These are phyloP conservation scores for Molothrus aeneus DNA, from an alignment of 2,797 vertebrate genomes.

Conservation along the genomic window DNA sequence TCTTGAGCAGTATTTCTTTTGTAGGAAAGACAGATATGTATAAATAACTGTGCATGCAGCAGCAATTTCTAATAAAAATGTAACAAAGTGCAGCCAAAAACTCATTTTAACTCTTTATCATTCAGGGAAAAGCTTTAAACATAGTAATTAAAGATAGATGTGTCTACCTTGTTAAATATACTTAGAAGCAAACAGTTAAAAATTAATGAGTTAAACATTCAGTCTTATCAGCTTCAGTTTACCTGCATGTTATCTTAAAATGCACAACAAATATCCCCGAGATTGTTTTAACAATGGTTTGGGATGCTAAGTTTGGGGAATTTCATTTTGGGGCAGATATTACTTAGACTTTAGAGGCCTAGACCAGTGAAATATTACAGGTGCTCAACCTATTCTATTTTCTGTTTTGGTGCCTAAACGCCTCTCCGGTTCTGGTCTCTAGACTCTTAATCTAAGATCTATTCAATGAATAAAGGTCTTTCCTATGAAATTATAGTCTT, in stretches of 20 bases:
- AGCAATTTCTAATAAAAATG: background rate
- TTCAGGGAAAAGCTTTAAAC: background rate
- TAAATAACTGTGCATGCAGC: background rate
- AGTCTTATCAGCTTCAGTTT: background rate
- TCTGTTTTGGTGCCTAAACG: background rate
- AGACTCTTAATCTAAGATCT: background rate
- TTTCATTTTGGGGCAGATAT: background rate
- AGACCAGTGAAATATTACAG: background rate
- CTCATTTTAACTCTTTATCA: background rate
- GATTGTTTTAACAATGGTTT: background rate
- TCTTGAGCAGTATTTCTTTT: background rate
- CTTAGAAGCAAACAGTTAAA: background rate
- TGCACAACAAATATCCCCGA: background rate
- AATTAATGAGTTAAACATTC: background rate
- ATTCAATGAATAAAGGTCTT: background rate
- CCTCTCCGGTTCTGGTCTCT: background rate
- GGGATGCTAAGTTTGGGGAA: background rate
- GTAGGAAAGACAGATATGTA: background rate
- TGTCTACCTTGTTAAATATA: background rate
- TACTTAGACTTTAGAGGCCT: background rate
- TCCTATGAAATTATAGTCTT: background rate
- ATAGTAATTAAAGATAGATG: background rate
- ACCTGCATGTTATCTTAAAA: background rate
- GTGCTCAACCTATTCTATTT: background rate
- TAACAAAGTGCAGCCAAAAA: background rate